phyloP scores from a whole-genome alignment of 2,888 invertebrate genomes.

The Amblyjoppa fuscipennis region DNA sequence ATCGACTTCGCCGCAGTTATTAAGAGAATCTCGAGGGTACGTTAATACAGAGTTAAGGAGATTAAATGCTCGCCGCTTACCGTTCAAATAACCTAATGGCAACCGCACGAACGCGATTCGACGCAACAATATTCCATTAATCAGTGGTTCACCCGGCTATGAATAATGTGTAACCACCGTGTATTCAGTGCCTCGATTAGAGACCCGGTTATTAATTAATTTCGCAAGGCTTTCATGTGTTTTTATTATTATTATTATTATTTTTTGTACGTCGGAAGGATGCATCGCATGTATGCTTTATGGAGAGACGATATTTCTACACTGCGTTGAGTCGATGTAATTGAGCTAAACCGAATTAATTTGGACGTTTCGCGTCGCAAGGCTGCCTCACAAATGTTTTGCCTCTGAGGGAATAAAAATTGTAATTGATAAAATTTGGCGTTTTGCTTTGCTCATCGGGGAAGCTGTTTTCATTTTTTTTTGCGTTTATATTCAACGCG shows the following conservation, averaged over 20 bases:
- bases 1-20: slow-evolving; percentile 21
- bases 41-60: slow-evolving; percentile 10
- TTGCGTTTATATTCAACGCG: no score
- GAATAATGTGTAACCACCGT: not conserved
- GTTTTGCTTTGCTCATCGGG: no score
- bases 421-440: no score
- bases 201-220: slow-evolving; percentile 11
- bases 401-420: no score
- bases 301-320: no score
- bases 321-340: no score
- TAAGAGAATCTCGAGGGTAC: slow-evolving; percentile 1
- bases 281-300: no score
- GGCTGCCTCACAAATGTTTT: no score
- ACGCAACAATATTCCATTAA: slow-evolving; percentile 17
- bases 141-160: slow-evolving; percentile 15
- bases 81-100: slow-evolving; percentile 13
- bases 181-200: not conserved
- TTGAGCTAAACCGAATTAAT: no score
- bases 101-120: not conserved
- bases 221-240: not conserved
- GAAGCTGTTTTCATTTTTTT: no score
- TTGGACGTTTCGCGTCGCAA: not conserved
- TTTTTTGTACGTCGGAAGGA: no score
- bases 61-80: slow-evolving; percentile 41
- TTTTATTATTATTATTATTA: no score